phyloP scores from a whole-genome alignment of 2,113 vertebrate species.

The Arothron firmamentum region DNA sequence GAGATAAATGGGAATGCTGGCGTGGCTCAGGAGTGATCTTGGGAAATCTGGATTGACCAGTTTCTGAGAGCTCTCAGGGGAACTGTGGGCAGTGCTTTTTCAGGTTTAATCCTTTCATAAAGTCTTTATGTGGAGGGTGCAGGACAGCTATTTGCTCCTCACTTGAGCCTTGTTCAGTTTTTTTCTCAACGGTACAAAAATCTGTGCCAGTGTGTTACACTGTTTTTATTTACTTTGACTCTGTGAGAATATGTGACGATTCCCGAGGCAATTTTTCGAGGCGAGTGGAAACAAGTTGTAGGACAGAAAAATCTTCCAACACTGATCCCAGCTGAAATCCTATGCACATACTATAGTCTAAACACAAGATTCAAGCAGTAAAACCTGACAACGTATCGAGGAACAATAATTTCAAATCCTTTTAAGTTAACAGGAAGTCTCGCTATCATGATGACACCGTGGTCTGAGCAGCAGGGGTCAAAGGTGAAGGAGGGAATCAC shows the following conservation, averaged over 20 bases:
- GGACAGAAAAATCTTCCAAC: neutral
- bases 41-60: slow-evolving; percentile 47
- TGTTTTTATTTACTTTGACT: neutral
- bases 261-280: slow-evolving; percentile 12
- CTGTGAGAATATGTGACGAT: neutral
- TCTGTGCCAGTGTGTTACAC: neutral
- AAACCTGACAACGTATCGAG: too few relatives aligned
- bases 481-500: slow-evolving; percentile 5
- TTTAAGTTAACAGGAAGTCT: too few relatives aligned
- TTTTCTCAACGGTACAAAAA: neutral
- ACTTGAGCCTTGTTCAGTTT: too few relatives aligned
- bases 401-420: too few relatives aligned
- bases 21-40: slow-evolving; percentile 20
- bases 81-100: slow-evolving; percentile 41
- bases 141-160: neutral
- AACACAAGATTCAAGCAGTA: too few relatives aligned
- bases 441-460: neutral
- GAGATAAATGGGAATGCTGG: slow-evolving; percentile 30
- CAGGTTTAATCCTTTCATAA: slow-evolving; percentile 15
- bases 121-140: neutral
- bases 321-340: neutral
- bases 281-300: slow-evolving; percentile 39
- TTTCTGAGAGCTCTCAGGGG: slow-evolving; percentile 15
- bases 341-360: too few relatives aligned
- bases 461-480: slow-evolving; percentile 4